Conservation (phyloP, 2,797 vertebrate genomes). For the Enteromius mattozi region DNA sequence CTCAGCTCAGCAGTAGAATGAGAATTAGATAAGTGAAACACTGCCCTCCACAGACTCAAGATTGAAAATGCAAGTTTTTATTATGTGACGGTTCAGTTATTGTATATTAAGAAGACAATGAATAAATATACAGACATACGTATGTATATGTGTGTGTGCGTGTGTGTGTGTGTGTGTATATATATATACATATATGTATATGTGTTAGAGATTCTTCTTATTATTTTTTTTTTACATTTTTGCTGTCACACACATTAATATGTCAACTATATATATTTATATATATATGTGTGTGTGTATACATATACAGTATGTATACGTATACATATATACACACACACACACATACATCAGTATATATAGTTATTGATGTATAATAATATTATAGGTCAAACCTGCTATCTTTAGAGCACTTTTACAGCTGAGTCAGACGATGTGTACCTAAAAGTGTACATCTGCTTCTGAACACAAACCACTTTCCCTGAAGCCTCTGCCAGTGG, state of each 20-base stretch:
- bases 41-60: conserved; percentile 74
- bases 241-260: no score
- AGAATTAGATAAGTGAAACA: conserved; percentile 63
- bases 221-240: no score
- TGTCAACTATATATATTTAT: no score
- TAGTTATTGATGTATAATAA: neutral
- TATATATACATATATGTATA: no score
- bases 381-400: neutral
- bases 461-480: conserved; percentile 40
- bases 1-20: conserved; percentile 15
- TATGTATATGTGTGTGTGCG: no score
- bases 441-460: conserved; percentile 3
- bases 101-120: neutral
- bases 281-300: no score
- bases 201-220: no score
- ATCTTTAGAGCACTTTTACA: conserved; percentile 5
- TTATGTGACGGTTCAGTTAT: neutral
- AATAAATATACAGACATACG: neutral
- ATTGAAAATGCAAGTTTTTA: conserved; percentile 4
- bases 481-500: conserved; percentile 30
- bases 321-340: no score
- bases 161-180: no score
- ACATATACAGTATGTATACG: no score
- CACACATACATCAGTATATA: neutral
- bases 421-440: neutral